phyloP scores from a whole-genome alignment of 2,888 invertebrate species.

The Agrenia bidenticulata region DNA sequence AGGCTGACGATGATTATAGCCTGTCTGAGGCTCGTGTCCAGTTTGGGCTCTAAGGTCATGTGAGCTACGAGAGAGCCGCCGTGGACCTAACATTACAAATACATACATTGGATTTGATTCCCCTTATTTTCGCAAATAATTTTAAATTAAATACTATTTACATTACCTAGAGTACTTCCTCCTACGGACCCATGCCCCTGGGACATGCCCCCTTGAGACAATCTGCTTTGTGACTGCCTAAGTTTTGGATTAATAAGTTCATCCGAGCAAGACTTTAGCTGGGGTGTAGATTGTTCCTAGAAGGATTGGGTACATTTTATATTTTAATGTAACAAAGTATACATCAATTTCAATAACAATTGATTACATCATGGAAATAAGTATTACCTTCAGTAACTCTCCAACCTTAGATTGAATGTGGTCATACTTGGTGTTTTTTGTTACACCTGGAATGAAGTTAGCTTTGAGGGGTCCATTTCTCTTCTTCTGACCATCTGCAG shows the following conservation, averaged over 20 bases:
- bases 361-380: too few species aligned
- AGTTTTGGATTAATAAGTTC: conserved; percentile 7
- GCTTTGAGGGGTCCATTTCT: conserved; percentile 46
- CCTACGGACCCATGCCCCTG: too few species aligned
- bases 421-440: conserved; percentile 49
- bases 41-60: conserved; percentile 33
- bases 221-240: background rate
- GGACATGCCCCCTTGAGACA: background rate
- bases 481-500: conserved; percentile 40
- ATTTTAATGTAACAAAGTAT: too few species aligned
- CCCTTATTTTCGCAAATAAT: too few species aligned
- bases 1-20: background rate
- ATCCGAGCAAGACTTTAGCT: conserved; percentile 1
- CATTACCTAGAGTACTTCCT: too few species aligned
- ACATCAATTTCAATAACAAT: too few species aligned
- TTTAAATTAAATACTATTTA: too few species aligned
- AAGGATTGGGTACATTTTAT: too few species aligned
- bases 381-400: conserved; percentile 35
- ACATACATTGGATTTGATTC: too few species aligned
- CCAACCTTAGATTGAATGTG: conserved; percentile 47
- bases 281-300: background rate
- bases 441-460: conserved; percentile 50
- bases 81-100: conserved; percentile 19
- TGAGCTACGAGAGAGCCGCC: conserved; percentile 43
- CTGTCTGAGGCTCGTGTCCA: background rate